Base-by-base conservation (phyloP, 2,113 vertebrate genomes). In the Ammodytes marinus region DNA sequence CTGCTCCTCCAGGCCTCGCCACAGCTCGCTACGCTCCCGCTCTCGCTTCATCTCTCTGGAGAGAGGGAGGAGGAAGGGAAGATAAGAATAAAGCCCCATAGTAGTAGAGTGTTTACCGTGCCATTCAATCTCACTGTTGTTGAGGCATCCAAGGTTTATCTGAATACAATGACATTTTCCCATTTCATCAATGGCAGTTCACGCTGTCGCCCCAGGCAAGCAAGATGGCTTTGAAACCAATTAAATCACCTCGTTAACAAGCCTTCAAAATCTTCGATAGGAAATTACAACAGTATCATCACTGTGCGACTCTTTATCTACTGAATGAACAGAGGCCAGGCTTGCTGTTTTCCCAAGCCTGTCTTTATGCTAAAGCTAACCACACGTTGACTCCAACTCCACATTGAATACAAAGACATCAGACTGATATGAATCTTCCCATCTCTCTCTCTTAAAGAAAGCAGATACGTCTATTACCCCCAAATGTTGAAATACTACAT, bases 21-120 rank as follows among this genome's bases (percentile, higher is more conserved):
- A 98, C 52, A 98, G 94, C 72, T 97, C 97, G 2, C 94, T 85
- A 2, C 97, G 95, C 71, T 97, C 97, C 80, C 87, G 87, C 66
- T 97, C 97, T 71, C 96, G 94, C 93, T 97, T 97, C 89, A 96
- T 84, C 91, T 97, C 97, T 90, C 97, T 98, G 89, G 9, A 2
- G 13, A 2, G 13, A 5, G n/a, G 35, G 19, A 3, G 35, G 64
- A 43, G 55, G 47, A 68, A 54, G 67, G 17, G 19, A 42, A 42
- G 15, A 52, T 50, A 35, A 15, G 49, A 52, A 47, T 2, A 1
- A 19, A 15, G 40, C 27, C 27, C 27, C 27, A 27, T 27, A 27
- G 27, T 27, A 27, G 27, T 27, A 27, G 27, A 27, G 27, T 27
- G 27, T 27, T 27, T 27, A 27, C 27, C 27, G 27, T 27, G 27